Percentiles rank a stretch among this genome's conserved stretches.
Conservation (phyloP, 2,888 invertebrate species). For the Bibio marci region DNA sequence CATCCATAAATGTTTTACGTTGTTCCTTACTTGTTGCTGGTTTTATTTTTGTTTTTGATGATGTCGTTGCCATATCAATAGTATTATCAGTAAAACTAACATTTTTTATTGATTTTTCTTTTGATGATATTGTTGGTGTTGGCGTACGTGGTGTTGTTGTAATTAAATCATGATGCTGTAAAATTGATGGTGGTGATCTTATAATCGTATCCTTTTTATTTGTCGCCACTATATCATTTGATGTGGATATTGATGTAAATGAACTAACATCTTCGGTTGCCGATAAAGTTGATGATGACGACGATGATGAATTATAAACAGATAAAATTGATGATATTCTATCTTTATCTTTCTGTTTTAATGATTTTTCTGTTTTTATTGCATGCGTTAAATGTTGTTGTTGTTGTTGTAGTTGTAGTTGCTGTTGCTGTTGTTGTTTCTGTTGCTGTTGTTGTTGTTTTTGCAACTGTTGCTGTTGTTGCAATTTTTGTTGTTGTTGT, state of each 20-base stretch:
- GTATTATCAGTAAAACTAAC: too few species aligned
- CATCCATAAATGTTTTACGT: too few species aligned
- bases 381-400: neutral
- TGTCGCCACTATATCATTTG: neutral
- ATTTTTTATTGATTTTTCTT: constrained; percentile 16
- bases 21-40: too few species aligned
- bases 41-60: too few species aligned
- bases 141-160: constrained; percentile 29
- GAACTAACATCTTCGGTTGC: too few species aligned
- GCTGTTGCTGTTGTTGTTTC: neutral
- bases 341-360: neutral
- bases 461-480: constrained; percentile 10
- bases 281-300: too few species aligned
- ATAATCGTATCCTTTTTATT: constrained; percentile 17
- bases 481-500: neutral
- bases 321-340: too few species aligned
- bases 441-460: constrained; percentile 4
- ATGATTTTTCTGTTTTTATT: neutral
- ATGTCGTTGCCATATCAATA: too few species aligned
- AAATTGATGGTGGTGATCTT: too few species aligned
- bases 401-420: neutral
- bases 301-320: too few species aligned
- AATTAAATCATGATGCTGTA: constrained; percentile 18
- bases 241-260: neutral
- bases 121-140: constrained; percentile 27